Conservation (phyloP, 2,888 invertebrate genomes). For the Melolontha melolontha region DNA sequence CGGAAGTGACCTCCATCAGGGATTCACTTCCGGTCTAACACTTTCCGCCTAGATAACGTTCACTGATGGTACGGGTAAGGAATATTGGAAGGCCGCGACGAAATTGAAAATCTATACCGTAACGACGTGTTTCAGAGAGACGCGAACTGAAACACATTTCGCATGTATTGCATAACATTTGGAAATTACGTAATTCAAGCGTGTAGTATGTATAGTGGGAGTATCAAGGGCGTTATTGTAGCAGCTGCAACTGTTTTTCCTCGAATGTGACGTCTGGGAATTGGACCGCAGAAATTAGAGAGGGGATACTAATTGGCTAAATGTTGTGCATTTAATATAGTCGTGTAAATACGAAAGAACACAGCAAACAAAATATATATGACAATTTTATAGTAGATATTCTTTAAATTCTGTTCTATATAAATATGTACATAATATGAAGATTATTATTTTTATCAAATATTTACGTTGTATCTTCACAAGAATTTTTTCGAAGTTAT, state of each 20-base stretch:
- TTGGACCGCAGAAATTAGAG: slow-evolving; percentile 33
- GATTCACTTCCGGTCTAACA: slow-evolving; percentile 44
- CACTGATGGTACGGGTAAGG: slow-evolving; percentile 29
- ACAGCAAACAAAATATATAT: no score
- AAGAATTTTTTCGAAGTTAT: no score
- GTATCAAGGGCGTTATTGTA: neutral
- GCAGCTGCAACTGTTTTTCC: slow-evolving; percentile 25
- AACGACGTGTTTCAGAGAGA: slow-evolving; percentile 34
- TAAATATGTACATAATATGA: no score
- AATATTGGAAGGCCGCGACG: slow-evolving; percentile 33
- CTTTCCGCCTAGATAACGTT: slow-evolving; percentile 41
- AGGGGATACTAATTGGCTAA: slow-evolving; percentile 15
- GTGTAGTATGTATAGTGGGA: neutral
- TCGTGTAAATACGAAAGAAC: neutral
- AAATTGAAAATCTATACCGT: slow-evolving; percentile 42
- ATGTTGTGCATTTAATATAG: slow-evolving; percentile 13
- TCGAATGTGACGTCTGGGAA: slow-evolving; percentile 28
- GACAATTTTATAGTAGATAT: no score
- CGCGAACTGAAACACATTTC: slow-evolving; percentile 21
- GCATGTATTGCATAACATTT: slow-evolving; percentile 22
- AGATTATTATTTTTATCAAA: no score
- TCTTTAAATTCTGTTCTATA: no score
- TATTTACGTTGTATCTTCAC: no score
- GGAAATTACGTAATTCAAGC: slow-evolving; percentile 4
- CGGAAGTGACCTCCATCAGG: slow-evolving; percentile 50